Evolutionary conservation across 2,113 vertebrate genomes (phyloP).

Genomic region (Saguinus imperator): DNA sequence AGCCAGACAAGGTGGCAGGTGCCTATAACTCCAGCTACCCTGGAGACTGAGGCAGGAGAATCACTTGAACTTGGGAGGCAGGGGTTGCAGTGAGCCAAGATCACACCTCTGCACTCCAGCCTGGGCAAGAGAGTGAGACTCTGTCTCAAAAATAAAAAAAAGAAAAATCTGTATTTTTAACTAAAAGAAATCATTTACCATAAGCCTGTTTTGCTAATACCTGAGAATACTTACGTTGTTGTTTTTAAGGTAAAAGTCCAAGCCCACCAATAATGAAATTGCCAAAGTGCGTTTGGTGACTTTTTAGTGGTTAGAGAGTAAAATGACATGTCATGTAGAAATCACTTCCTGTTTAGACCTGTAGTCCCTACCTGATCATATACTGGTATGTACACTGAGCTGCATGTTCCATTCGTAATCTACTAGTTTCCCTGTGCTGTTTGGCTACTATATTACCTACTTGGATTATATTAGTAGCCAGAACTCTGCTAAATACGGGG

Average conservation of each 20-base stretch:
- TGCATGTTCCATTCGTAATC: neutral
- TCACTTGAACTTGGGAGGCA: too few relatives aligned
- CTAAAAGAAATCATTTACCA: neutral
- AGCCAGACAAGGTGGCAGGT: too few relatives aligned
- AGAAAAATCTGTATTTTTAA: too few relatives aligned
- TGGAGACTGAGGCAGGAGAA: too few relatives aligned
- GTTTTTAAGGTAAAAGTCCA: constrained; percentile 30
- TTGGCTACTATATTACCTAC: neutral
- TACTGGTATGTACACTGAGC: neutral
- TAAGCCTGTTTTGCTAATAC: neutral
- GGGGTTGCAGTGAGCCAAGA: too few relatives aligned
- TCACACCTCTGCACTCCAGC: too few relatives aligned
- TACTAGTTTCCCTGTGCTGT: neutral
- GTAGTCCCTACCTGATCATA: neutral
- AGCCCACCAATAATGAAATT: neutral
- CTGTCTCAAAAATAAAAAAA: too few relatives aligned
- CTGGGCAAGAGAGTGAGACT: too few relatives aligned
- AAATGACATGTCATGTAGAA: neutral
- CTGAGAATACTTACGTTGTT: neutral
- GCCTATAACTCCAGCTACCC: too few relatives aligned
- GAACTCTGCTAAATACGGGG: neutral
- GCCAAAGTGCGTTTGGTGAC: neutral
- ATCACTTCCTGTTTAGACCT: neutral
- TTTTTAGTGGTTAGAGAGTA: neutral
- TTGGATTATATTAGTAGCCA: neutral